phyloP scores from a whole-genome alignment of 2,113 vertebrate genomes.

The Sinosuthora webbiana region DNA sequence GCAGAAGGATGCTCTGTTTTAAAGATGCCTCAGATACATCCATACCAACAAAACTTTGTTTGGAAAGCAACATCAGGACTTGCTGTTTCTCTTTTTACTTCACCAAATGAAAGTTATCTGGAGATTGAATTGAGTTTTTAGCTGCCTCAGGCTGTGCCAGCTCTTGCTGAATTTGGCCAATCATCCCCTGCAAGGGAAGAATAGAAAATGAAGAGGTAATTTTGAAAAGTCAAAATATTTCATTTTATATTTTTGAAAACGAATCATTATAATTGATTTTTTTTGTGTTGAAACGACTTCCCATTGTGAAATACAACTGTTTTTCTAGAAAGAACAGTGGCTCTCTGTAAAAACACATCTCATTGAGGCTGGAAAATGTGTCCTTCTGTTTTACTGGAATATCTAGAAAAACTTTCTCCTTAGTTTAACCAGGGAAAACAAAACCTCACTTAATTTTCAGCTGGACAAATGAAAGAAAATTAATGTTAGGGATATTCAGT shows the following conservation, averaged over 20 bases:
- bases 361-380: background rate
- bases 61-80: background rate
- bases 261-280: background rate
- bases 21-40: background rate
- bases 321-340: background rate
- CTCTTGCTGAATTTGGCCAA: background rate
- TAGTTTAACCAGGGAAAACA: background rate
- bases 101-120: background rate
- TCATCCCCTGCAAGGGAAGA: background rate
- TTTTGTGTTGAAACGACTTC: background rate
- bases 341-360: background rate
- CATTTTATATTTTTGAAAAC: background rate
- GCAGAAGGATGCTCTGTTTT: background rate
- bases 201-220: background rate
- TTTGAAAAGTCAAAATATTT: slow-evolving; percentile 25
- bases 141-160: background rate
- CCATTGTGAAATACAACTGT: background rate
- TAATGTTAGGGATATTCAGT: background rate
- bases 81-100: background rate
- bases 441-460: background rate
- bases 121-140: background rate
- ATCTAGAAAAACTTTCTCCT: background rate
- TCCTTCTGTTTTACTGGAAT: background rate
- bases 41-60: background rate
- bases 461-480: background rate